Percentiles rank a stretch among this genome's conserved stretches.
Evolutionary conservation across 2,888 invertebrate species (phyloP).

Genomic region (Nephrotoma appendiculata): DNA sequence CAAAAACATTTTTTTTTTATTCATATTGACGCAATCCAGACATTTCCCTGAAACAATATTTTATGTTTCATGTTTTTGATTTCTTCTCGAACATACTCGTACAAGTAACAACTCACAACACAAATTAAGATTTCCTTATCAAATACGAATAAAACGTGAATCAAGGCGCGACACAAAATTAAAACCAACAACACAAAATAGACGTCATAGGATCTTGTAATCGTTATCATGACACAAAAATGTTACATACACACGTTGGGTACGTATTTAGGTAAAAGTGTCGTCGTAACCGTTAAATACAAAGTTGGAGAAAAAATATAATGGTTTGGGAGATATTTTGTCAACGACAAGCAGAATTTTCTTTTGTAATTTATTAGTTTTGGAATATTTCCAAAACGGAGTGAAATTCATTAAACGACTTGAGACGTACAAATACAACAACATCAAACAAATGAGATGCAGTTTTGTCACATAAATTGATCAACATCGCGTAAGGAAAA

Average conservation of each 20-base stretch:
- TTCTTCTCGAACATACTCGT: background rate
- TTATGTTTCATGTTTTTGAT: background rate
- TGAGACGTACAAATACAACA: background rate
- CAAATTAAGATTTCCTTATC: background rate
- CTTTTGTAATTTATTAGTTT: background rate
- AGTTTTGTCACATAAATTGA: background rate
- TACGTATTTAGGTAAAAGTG: background rate
- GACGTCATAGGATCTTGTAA: too few relatives aligned
- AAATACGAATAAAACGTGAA: background rate
- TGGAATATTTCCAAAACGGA: background rate
- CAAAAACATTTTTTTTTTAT: background rate
- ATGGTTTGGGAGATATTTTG: background rate
- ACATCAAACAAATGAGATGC: background rate
- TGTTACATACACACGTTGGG: background rate
- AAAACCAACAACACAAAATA: background rate
- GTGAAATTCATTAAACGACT: background rate
- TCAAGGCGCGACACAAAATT: background rate
- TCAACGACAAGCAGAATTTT: background rate
- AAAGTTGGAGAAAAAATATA: background rate
- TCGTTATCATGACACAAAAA: background rate
- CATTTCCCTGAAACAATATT: background rate
- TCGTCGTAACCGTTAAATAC: background rate
- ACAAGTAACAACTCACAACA: background rate
- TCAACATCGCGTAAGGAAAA: background rate
- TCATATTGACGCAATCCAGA: background rate